Evolutionary conservation across 2,888 invertebrate species (phyloP).

Genomic region (Aspidapion aeneum): DNA sequence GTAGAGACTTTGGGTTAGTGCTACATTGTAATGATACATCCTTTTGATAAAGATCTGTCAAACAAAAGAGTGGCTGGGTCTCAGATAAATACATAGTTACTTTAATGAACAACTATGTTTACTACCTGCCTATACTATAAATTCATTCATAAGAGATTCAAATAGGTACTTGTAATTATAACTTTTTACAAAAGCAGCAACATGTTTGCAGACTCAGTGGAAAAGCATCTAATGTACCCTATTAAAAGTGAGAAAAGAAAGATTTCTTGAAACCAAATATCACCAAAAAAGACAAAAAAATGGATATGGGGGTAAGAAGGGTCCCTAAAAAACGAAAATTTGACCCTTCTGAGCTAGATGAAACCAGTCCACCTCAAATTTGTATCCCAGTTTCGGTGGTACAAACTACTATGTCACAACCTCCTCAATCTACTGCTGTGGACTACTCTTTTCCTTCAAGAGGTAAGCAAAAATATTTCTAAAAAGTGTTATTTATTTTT

Average conservation of each 20-base stretch:
- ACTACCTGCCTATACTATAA: constrained; percentile 42
- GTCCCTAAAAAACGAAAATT: constrained; percentile 93
- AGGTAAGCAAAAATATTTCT: too few relatives aligned
- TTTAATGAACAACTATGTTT: constrained; percentile 42
- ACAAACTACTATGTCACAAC: constrained; percentile 41
- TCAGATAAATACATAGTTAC: not conserved
- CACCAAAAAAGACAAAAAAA: constrained; percentile 31
- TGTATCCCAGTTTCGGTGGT: constrained; percentile 45
- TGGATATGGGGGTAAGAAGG: constrained; percentile 62
- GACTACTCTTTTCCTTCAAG: constrained; percentile 43
- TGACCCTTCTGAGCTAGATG: constrained; percentile 74
- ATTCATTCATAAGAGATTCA: constrained; percentile 45
- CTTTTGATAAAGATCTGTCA: not conserved
- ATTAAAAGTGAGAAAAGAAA: constrained; percentile 8
- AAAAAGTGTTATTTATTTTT: too few relatives aligned
- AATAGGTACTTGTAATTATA: constrained; percentile 29
- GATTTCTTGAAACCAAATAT: constrained; percentile 18
- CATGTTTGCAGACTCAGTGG: too few relatives aligned
- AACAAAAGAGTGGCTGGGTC: not conserved
- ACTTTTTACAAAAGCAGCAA: too few relatives aligned
- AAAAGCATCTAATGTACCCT: not conserved
- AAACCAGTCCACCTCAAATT: constrained; percentile 39
- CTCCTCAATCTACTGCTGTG: constrained; percentile 44
- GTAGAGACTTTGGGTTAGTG: not conserved
- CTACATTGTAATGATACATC: not conserved